Base-by-base conservation (phyloP, 2,888 invertebrate species). In the Fragum sueziense region DNA sequence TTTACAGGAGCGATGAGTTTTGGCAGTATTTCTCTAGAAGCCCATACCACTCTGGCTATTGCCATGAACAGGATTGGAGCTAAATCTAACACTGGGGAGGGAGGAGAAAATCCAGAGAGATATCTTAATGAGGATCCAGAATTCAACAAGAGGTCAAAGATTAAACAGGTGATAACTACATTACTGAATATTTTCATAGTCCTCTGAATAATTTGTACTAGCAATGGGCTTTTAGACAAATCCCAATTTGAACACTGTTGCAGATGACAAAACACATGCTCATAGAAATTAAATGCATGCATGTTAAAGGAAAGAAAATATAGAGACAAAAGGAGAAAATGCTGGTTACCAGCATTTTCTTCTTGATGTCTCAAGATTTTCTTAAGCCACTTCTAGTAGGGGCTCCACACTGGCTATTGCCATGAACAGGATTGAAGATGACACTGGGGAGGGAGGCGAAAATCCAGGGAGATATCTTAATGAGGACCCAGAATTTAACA, bases 21-120 rank as follows among this genome's bases (percentile, higher is more conserved):
- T 94, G 98, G 98, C 0, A 98, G 98, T 79, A 99, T 99, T 89
- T 99, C 98, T 0, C 94, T 97, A 90, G 99, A 99, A 93, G 97
- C 99, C 0, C 99, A 99, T 94, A 95, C 97, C 33, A 97, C 99
- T 0, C 94, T 99, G 37, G 99, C 99, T 0, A 95, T 98, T 72
- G 99, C 99, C 0, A 99, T 99, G 99, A 99, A 99, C 94, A 95
- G 97, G 86, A 96, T 99, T 88, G 97, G 98, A 2, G 99, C 97
- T 85, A 99, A 99, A 94, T 99, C 99, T 81, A 99, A 99, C 93
- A 99, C 99, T 0, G 99, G 99, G 31, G 99, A 99, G 94, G 99
- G 99, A 77, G 99, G 95, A 61, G 95, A 95, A 91, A 94, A 95
- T 88, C 92, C 95, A 3, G 95, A 95, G 65, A 92, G 95, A 74